phyloP scores from a whole-genome alignment of 2,888 invertebrate genomes.

The Nipponacmea schrenckii region DNA sequence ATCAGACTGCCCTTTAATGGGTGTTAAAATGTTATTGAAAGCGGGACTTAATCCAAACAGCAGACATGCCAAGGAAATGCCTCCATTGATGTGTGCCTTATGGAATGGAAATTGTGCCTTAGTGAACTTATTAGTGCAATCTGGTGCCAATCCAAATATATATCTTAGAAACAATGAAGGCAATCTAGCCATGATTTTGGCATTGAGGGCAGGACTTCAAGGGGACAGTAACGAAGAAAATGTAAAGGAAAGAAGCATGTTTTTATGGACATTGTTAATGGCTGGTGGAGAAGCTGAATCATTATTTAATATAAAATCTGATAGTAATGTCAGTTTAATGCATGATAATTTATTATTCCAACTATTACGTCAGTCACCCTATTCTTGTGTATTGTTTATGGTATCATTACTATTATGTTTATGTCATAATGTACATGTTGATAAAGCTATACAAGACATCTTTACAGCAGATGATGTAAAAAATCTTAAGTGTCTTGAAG shows the following conservation, averaged over 20 bases:
- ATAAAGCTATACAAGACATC: constrained; percentile 24
- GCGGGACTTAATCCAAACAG: constrained; percentile 42
- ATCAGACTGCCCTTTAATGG: constrained; percentile 31
- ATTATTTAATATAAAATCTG: constrained; percentile 21
- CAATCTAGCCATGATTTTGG: constrained; percentile 46
- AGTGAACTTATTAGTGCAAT: constrained; percentile 43
- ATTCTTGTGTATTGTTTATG: constrained; percentile 24
- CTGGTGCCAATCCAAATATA: constrained; percentile 46
- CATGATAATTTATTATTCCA: constrained; percentile 13
- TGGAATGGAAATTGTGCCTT: constrained; percentile 34
- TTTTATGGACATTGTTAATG: constrained; percentile 36
- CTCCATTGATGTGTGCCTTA: constrained; percentile 51
- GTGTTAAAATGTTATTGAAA: constrained; percentile 40
- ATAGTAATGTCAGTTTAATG: constrained; percentile 14
- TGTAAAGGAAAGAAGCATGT: constrained; percentile 21
- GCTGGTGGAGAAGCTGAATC: constrained; percentile 38
- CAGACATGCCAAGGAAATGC: constrained; percentile 38
- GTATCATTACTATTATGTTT: constrained; percentile 32
- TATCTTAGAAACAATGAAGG: constrained; percentile 43
- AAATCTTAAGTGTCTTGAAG: constrained; percentile 27
- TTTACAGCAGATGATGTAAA: constrained; percentile 26
- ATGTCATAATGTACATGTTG: constrained; percentile 27
- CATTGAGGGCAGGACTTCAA: constrained; percentile 37
- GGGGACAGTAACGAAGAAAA: constrained; percentile 3
- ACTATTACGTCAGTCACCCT: constrained; percentile 21